These are phyloP conservation scores for Drosophila dunni DNA, from an alignment of 1,140 invertebrate genomes.

Conservation along the genomic window DNA sequence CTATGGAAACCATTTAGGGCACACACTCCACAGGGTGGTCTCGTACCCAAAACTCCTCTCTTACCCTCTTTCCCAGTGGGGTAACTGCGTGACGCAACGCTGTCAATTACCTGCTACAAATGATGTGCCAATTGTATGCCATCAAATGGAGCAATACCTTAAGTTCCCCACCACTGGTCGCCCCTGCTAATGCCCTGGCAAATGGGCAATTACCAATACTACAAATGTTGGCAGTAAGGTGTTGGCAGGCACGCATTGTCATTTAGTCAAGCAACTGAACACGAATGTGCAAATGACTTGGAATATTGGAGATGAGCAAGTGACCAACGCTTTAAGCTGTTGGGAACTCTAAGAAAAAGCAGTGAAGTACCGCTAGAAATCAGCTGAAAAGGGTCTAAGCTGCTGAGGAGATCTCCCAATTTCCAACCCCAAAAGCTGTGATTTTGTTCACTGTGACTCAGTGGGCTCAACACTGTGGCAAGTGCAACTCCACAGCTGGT, in stretches of 20 bases:
- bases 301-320: constrained; percentile 18
- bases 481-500: constrained; percentile 10
- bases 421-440: neutral
- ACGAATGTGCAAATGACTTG: constrained; percentile 21
- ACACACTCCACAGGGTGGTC: constrained; percentile 29
- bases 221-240: constrained; percentile 61
- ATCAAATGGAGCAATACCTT: constrained; percentile 23
- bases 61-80: neutral
- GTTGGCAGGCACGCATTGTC: constrained; percentile 76
- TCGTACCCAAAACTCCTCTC: neutral
- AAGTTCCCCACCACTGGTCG: too few species aligned
- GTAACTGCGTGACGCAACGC: constrained; percentile 48
- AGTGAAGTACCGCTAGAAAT: constrained; percentile 2
- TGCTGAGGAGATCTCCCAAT: neutral
- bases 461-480: constrained; percentile 35
- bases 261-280: constrained; percentile 54
- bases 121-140: constrained; percentile 71
- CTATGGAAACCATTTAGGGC: constrained; percentile 41
- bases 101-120: constrained; percentile 52
- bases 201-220: constrained; percentile 67
- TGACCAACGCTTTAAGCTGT: neutral
- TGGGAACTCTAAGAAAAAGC: constrained; percentile 1
- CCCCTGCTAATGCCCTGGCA: constrained; percentile 10
- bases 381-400: neutral
- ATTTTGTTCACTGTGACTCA: constrained; percentile 2